These are phyloP conservation scores for Mycetomoellerius zeteki DNA, from an alignment of 1,140 invertebrate genomes.

Conservation along the genomic window DNA sequence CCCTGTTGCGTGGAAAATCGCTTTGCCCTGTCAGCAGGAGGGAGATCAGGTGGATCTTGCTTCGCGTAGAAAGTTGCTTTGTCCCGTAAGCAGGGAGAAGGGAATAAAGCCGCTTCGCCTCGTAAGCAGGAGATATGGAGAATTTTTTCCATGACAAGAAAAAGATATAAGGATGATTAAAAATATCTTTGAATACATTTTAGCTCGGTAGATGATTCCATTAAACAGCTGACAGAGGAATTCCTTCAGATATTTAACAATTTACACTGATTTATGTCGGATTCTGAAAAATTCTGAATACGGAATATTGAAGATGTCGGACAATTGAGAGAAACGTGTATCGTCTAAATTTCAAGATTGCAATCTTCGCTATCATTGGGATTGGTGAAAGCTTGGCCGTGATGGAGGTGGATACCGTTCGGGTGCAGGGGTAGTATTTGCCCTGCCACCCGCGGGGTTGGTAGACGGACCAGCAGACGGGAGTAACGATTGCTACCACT, in stretches of 20 bases:
- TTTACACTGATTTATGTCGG: background rate
- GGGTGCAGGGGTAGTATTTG: conserved; percentile 47
- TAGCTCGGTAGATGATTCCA: background rate
- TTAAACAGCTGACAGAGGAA: background rate
- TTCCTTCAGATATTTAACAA: background rate
- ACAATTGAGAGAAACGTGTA: background rate
- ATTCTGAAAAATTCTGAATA: background rate
- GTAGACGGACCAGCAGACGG: conserved; percentile 78
- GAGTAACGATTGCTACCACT: conserved; percentile 78
- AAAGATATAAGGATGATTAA: background rate
- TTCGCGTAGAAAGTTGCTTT: too few relatives aligned
- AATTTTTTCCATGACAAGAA: background rate
- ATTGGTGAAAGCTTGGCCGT: conserved; percentile 38
- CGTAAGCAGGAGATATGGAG: too few relatives aligned
- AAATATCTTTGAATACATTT: conserved; percentile 18
- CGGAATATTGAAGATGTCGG: background rate
- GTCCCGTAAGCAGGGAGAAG: too few relatives aligned
- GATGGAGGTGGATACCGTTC: conserved; percentile 25
- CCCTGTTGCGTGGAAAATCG: too few relatives aligned
- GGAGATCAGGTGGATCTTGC: too few relatives aligned
- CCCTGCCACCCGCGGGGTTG: conserved; percentile 57
- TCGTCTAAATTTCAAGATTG: background rate
- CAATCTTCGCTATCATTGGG: background rate
- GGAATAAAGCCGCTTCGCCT: too few relatives aligned
- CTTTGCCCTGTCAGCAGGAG: too few relatives aligned